Conservation (phyloP, 2,113 vertebrate species). For the Spilogale gracilis region DNA sequence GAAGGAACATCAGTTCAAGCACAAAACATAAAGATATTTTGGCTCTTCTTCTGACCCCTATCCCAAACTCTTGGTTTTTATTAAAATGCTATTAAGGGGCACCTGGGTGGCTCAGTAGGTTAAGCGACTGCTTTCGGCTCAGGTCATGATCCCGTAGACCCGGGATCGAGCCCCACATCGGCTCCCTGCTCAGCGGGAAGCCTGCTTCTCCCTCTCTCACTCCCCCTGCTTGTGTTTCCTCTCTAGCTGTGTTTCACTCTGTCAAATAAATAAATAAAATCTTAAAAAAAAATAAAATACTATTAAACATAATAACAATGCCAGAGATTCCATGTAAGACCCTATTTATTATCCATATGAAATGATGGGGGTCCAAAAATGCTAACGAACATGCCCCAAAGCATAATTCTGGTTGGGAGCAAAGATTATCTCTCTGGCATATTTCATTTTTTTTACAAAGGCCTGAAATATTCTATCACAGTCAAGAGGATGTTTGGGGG, state of each 20-base stretch:
- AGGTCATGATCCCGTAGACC: too few relatives aligned
- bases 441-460: not conserved
- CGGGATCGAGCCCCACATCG: too few relatives aligned
- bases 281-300: too few relatives aligned
- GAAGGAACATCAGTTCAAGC: accelerated
- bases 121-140: too few relatives aligned
- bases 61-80: not conserved
- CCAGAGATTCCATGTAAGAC: not conserved
- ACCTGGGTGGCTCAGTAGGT: too few relatives aligned
- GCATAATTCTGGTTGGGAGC: not conserved
- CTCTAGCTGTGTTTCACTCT: too few relatives aligned
- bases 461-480: not conserved
- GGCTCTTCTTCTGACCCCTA: not conserved
- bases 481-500: not conserved
- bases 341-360: not conserved
- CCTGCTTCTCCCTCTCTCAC: too few relatives aligned
- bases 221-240: too few relatives aligned
- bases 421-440: not conserved
- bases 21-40: not conserved
- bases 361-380: not conserved
- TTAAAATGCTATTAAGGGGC: not conserved
- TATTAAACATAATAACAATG: not conserved
- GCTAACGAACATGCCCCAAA: not conserved
- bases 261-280: too few relatives aligned
- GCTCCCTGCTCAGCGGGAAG: too few relatives aligned